A percentile compares a stretch with the other conserved stretches of the same genome.
Evolutionary conservation across 2,113 vertebrate genomes (phyloP).

Genomic region (Siniperca chuatsi): DNA sequence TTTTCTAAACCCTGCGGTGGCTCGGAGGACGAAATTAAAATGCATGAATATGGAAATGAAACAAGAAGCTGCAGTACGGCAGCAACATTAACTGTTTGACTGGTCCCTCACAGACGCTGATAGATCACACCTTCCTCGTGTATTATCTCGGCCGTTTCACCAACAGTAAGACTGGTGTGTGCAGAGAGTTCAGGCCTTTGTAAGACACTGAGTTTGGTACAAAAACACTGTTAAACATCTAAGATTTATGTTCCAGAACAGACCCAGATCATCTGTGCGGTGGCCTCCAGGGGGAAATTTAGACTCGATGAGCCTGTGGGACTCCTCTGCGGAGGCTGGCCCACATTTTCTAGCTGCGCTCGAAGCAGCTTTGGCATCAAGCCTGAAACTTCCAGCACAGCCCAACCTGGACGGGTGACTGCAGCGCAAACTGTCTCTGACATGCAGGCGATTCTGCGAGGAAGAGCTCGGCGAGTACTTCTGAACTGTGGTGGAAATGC

Average conservation of each 20-base stretch:
- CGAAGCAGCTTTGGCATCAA: slow-evolving; percentile 29
- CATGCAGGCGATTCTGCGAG: background rate
- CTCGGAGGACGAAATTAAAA: slow-evolving; percentile 41
- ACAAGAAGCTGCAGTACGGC: background rate
- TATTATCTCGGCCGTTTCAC: no score
- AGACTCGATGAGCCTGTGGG: background rate
- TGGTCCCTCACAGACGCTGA: background rate
- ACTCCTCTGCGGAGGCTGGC: slow-evolving; percentile 21
- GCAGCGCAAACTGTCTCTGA: slow-evolving; percentile 9
- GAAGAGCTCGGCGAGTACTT: background rate
- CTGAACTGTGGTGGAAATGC: no score
- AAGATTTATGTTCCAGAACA: background rate
- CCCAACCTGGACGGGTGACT: slow-evolving; percentile 12
- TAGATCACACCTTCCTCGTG: background rate
- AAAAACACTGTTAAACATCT: background rate
- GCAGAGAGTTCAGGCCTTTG: background rate
- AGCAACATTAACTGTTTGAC: background rate
- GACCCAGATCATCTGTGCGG: slow-evolving; percentile 24
- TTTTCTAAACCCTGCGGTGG: background rate
- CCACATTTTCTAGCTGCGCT: slow-evolving; percentile 41
- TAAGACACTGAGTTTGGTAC: background rate
- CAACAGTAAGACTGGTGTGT: background rate
- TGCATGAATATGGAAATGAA: slow-evolving; percentile 51
- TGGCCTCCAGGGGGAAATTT: background rate
- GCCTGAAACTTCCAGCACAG: slow-evolving; percentile 22